Percentiles rank a stretch among this genome's conserved stretches.
phyloP scores from a whole-genome alignment of 2,888 invertebrate species.

The Clusia tigrina region DNA sequence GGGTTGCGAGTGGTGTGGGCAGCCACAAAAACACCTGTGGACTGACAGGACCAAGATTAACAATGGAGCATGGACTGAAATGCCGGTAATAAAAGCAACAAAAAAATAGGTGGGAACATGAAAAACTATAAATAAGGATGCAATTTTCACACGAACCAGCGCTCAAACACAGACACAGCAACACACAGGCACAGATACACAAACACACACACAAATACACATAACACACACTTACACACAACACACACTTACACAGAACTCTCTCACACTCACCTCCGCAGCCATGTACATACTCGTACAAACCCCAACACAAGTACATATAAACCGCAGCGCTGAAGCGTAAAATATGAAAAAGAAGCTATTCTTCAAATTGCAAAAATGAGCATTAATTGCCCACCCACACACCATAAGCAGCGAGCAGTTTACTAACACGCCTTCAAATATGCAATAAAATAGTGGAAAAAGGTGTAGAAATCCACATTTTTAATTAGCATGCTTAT shows the following conservation, averaged over 20 bases:
- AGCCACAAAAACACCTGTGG: background rate
- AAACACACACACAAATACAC: background rate
- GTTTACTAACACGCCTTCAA: constrained; percentile 24
- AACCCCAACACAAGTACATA: background rate
- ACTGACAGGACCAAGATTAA: background rate
- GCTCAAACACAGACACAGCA: constrained; percentile 11
- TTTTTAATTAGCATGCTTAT: constrained; percentile 51
- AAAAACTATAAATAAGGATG: constrained; percentile 49
- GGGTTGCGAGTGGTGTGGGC: too few relatives aligned
- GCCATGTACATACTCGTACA: background rate
- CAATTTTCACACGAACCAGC: constrained; percentile 32
- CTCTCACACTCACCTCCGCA: background rate
- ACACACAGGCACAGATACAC: constrained; percentile 26
- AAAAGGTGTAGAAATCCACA: constrained; percentile 36
- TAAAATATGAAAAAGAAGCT: background rate
- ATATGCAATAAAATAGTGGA: constrained; percentile 41
- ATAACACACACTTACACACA: background rate
- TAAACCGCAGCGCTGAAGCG: too few relatives aligned
- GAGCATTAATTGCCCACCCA: constrained; percentile 51
- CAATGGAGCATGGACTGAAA: background rate
- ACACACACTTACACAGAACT: background rate
- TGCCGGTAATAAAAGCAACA: background rate
- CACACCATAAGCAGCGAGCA: background rate
- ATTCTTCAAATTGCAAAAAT: background rate
- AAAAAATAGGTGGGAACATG: background rate